phyloP scores from a whole-genome alignment of 2,797 vertebrate species.

The Syndactyla subalaris region DNA sequence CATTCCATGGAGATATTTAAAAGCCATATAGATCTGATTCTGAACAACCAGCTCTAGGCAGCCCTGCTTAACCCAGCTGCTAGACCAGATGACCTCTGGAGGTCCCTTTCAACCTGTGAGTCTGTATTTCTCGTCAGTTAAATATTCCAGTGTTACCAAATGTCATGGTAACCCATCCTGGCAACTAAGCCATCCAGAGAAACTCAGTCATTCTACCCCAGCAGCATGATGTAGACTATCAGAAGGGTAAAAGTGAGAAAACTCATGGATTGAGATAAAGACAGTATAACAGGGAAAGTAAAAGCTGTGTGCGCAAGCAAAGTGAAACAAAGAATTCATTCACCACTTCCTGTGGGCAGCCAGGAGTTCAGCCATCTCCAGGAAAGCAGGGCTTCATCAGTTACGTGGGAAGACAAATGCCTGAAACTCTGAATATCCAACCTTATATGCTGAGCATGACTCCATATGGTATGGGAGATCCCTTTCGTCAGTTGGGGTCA shows the following conservation, averaged over 20 bases:
- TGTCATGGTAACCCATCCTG: background rate
- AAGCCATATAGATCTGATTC: background rate
- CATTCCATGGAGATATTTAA: background rate
- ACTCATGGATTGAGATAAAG: background rate
- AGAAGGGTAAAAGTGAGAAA: background rate
- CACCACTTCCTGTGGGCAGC: background rate
- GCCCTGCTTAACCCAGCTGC: background rate
- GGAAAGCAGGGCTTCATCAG: background rate
- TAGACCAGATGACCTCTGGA: background rate
- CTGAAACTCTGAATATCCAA: background rate
- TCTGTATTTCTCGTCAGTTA: background rate
- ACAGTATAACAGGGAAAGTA: background rate
- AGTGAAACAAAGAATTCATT: background rate
- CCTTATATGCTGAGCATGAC: background rate
- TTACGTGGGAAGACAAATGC: background rate
- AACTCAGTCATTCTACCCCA: too few species aligned
- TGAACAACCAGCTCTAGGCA: accelerated
- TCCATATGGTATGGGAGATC: background rate
- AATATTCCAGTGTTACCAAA: background rate
- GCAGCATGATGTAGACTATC: background rate
- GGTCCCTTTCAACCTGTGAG: background rate
- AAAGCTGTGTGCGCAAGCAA: background rate
- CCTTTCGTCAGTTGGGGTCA: background rate
- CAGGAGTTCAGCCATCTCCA: background rate
- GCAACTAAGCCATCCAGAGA: background rate